phyloP scores from a whole-genome alignment of 1,140 invertebrate genomes.

The Potamilus streckersoni region DNA sequence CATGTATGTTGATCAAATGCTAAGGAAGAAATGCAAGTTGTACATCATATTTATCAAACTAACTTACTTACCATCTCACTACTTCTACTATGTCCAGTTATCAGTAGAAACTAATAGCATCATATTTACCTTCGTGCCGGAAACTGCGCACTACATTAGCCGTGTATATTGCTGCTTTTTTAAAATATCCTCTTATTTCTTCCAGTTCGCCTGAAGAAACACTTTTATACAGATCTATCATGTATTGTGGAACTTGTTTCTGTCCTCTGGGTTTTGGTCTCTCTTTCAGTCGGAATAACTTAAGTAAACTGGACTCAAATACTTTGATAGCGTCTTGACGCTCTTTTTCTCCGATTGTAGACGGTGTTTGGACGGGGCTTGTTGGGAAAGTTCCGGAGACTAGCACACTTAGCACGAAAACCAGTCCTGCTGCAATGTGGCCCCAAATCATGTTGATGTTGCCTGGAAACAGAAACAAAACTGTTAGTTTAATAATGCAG shows the following conservation, averaged over 20 bases:
- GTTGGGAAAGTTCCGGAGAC: conserved; percentile 1
- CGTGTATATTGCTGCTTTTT: conserved; percentile 64
- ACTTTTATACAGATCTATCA: conserved; percentile 79
- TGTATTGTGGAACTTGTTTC: conserved; percentile 79
- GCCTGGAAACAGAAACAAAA: conserved; percentile 40
- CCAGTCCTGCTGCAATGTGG: conserved; percentile 34
- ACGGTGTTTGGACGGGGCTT: conserved; percentile 19
- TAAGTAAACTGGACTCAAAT: conserved; percentile 78
- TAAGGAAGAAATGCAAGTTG: too few relatives aligned
- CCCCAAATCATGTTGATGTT: conserved; percentile 44
- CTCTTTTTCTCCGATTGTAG: conserved; percentile 38
- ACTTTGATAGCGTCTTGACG: conserved; percentile 52
- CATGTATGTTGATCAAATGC: too few relatives aligned
- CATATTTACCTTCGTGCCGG: conserved; percentile 79
- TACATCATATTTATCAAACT: too few relatives aligned
- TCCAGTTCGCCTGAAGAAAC: not conserved
- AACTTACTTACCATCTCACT: too few relatives aligned
- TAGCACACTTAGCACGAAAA: conserved; percentile 28
- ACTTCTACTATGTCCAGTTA: too few relatives aligned
- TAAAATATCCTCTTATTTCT: conserved; percentile 31
- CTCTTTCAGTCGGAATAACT: conserved; percentile 80
- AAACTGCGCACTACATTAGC: conserved; percentile 90
- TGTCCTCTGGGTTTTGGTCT: conserved; percentile 71
- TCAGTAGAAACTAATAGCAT: not conserved
- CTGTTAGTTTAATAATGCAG: not conserved